A percentile compares a stretch with the other conserved stretches of the same genome.
Evolutionary conservation across 2,113 vertebrate genomes (phyloP).

Genomic region (Illadopsis cleaveri): DNA sequence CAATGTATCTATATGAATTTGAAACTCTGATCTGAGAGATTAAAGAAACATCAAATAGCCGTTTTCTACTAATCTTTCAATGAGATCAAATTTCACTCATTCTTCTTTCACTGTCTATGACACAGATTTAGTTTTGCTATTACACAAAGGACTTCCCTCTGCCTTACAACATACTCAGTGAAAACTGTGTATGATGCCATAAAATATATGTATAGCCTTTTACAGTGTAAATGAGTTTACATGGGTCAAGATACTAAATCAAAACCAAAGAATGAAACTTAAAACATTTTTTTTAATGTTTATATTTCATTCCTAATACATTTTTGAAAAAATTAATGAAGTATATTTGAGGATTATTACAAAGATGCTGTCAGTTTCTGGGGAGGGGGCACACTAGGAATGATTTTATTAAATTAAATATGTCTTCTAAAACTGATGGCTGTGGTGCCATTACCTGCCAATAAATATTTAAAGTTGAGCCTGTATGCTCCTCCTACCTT

Average conservation of each 20-base stretch:
- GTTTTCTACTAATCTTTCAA: background rate
- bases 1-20: background rate
- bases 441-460: background rate
- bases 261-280: background rate
- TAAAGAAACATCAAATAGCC: background rate
- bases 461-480: background rate
- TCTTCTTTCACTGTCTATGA: background rate
- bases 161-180: background rate
- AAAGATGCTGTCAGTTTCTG: background rate
- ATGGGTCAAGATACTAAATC: background rate
- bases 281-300: background rate
- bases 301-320: background rate
- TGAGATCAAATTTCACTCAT: background rate
- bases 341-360: background rate
- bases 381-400: rapidly evolving
- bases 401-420: background rate
- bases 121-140: background rate
- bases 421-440: background rate
- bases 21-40: background rate
- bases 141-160: background rate
- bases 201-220: background rate
- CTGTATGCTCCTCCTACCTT: background rate
- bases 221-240: background rate
- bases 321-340: background rate
- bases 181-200: background rate